Conservation (phyloP, 1,140 invertebrate genomes). For the Scaptomyza hsui region DNA sequence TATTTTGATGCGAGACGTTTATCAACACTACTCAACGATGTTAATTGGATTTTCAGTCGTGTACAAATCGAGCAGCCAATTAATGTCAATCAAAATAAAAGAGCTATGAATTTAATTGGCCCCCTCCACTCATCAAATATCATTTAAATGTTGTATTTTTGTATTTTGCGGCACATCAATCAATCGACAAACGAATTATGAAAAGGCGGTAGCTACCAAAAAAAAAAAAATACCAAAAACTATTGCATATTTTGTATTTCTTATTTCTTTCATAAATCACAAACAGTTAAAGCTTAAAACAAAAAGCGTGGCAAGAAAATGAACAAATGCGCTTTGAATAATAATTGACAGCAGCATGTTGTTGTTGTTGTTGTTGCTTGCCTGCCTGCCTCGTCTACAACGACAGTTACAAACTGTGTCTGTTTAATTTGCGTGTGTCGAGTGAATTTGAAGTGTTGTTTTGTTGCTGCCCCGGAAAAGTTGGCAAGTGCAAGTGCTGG, state of each 20-base stretch:
- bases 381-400: slow-evolving; percentile 23
- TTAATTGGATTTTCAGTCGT: slow-evolving; percentile 50
- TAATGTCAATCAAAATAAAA: slow-evolving; percentile 52
- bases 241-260: slow-evolving; percentile 15
- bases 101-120: slow-evolving; percentile 68
- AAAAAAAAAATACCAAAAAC: slow-evolving; percentile 26
- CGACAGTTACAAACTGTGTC: slow-evolving; percentile 41
- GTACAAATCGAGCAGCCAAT: slow-evolving; percentile 44
- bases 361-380: slow-evolving; percentile 10
- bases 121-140: slow-evolving; percentile 37
- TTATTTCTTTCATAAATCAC: slow-evolving; percentile 19
- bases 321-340: slow-evolving; percentile 64
- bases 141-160: slow-evolving; percentile 19
- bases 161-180: slow-evolving; percentile 57
- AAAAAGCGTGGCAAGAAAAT: slow-evolving; percentile 59
- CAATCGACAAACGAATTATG: slow-evolving; percentile 26
- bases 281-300: slow-evolving; percentile 4
- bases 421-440: slow-evolving; percentile 25
- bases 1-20: background rate
- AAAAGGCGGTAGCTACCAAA: slow-evolving; percentile 29
- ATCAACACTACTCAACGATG: slow-evolving; percentile 13
- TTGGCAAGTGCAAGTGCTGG: slow-evolving; percentile 15
- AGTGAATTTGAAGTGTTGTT: too few species aligned
- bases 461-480: slow-evolving; percentile 33
- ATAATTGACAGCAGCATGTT: slow-evolving; percentile 49